Percentiles rank a stretch among this genome's conserved stretches.
These are phyloP conservation scores for Plebejus anna DNA, from an alignment of 2,888 invertebrate species.

Conservation along the genomic window DNA sequence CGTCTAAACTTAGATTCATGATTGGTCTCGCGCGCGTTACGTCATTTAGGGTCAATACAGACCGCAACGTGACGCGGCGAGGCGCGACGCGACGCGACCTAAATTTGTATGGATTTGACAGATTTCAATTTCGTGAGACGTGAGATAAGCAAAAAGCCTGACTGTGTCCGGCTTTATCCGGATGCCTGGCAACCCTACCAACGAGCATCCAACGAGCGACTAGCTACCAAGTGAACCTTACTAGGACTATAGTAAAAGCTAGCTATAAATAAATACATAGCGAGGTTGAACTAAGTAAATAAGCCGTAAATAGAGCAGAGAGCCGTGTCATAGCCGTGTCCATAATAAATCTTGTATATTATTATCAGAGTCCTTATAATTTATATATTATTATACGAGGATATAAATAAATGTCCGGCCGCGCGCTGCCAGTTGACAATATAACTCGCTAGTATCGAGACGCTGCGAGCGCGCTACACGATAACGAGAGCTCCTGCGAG, in stretches of 20 bases:
- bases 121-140: too few species aligned
- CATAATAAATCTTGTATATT: not conserved
- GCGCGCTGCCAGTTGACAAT: conserved; percentile 37
- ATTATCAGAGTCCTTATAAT: conserved; percentile 15
- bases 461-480: conserved; percentile 43
- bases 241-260: not conserved
- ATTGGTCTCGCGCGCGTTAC: too few species aligned
- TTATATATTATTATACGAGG: not conserved
- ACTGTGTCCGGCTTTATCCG: too few species aligned
- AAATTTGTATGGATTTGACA: too few species aligned
- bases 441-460: conserved; percentile 52
- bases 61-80: too few species aligned
- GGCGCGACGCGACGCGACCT: too few species aligned
- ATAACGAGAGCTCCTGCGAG: conserved; percentile 30
- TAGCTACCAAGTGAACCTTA: too few species aligned
- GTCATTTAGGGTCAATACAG: too few species aligned
- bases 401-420: conserved; percentile 13
- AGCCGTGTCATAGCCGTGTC: conserved; percentile 1
- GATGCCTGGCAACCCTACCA: too few species aligned
- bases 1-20: too few species aligned
- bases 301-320: not conserved
- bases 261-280: not conserved
- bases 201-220: too few species aligned
- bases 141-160: too few species aligned
- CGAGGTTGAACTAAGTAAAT: not conserved